These are phyloP conservation scores for Willowsia nigromaculata DNA, from an alignment of 2,888 invertebrate genomes.

Conservation along the genomic window DNA sequence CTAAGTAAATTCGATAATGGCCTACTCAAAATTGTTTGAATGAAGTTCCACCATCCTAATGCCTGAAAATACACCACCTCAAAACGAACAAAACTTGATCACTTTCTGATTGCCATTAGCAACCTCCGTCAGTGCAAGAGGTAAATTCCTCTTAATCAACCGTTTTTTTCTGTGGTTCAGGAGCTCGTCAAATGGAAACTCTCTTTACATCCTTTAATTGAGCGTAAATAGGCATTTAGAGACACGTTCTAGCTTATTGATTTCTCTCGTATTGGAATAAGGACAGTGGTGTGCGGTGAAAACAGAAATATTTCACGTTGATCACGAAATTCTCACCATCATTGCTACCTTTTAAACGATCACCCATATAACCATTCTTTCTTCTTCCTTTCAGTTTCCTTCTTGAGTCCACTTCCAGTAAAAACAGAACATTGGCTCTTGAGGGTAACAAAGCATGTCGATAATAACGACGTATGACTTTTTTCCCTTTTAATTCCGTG, in stretches of 20 bases:
- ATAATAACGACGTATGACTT: neutral
- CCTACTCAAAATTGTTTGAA: neutral
- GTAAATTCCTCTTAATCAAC: neutral
- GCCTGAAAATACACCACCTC: neutral
- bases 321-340: neutral
- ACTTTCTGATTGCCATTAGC: constrained; percentile 1
- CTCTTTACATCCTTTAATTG: constrained; percentile 23
- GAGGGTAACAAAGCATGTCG: neutral
- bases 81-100: neutral
- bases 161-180: neutral
- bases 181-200: neutral
- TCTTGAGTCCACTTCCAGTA: neutral
- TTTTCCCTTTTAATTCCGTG: neutral
- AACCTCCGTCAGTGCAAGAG: neutral
- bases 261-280: neutral
- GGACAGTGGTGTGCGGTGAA: neutral
- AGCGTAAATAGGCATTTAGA: constrained; percentile 35
- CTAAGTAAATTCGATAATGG: neutral
- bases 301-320: neutral
- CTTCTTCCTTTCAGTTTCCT: neutral
- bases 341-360: neutral
- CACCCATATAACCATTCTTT: neutral
- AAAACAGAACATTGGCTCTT: neutral
- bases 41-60: neutral
- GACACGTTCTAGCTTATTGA: neutral